Evolutionary conservation across 2,797 vertebrate genomes (phyloP).

Genomic region (Acridotheres tristis): DNA sequence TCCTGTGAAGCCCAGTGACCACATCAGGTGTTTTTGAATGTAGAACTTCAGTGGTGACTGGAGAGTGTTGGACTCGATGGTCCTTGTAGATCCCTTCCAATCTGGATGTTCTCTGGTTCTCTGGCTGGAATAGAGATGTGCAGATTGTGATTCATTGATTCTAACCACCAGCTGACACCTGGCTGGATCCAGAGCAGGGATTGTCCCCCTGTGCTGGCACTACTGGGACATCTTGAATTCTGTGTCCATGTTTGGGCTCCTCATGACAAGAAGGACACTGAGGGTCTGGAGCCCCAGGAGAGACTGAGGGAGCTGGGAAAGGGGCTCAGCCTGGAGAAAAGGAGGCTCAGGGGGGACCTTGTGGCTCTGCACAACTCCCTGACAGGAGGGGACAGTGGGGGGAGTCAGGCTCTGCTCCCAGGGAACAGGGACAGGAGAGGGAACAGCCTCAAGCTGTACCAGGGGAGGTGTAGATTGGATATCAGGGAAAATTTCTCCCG

Average conservation of each 20-base stretch:
- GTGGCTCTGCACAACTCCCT: background rate
- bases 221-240: background rate
- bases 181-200: background rate
- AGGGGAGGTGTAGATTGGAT: background rate
- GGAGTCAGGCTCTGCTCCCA: rapidly evolving
- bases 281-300: background rate
- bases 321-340: background rate
- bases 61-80: background rate
- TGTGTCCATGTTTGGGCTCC: background rate
- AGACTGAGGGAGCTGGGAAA: background rate
- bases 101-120: background rate
- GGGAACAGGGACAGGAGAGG: background rate
- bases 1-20: background rate
- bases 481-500: background rate
- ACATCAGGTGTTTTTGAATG: rapidly evolving
- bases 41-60: background rate
- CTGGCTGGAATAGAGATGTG: background rate
- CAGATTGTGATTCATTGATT: background rate
- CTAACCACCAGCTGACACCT: background rate
- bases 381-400: rapidly evolving
- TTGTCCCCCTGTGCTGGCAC: background rate
- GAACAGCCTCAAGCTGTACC: rapidly evolving
- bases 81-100: background rate
- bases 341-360: background rate
- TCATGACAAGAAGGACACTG: background rate